Evolutionary conservation across 2,888 invertebrate genomes (phyloP).

Genomic region (Mechanitis mazaeus): DNA sequence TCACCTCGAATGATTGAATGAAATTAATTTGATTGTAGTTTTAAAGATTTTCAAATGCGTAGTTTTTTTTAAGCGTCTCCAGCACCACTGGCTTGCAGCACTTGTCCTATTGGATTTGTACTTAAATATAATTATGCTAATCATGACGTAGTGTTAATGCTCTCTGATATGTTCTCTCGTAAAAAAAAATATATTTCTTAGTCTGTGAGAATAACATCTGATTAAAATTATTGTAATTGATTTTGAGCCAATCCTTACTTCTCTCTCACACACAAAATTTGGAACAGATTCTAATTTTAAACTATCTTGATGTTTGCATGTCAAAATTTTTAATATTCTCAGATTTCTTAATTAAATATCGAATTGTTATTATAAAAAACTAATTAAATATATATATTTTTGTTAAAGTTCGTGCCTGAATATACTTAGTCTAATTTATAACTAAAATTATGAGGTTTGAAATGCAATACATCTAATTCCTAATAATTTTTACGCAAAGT

Average conservation of each 20-base stretch:
- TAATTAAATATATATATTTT: too few species aligned
- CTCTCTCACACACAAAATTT: too few species aligned
- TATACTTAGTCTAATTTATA: not conserved
- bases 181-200: not conserved
- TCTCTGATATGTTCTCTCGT: conserved; percentile 19
- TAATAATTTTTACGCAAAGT: not conserved
- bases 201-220: not conserved
- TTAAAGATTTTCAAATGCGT: not conserved
- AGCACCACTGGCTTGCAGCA: conserved; percentile 16
- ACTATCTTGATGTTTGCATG: too few species aligned
- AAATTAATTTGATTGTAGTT: conserved; percentile 15
- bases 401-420: too few species aligned
- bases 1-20: not conserved
- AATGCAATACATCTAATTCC: not conserved
- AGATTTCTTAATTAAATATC: too few species aligned
- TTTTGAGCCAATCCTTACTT: too few species aligned
- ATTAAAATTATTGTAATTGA: too few species aligned
- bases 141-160: conserved; percentile 16
- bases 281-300: too few species aligned
- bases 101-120: conserved; percentile 17
- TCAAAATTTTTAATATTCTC: too few species aligned
- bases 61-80: conserved; percentile 3
- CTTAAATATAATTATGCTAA: conserved; percentile 14
- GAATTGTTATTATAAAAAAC: too few species aligned
- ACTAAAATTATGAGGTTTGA: not conserved